phyloP scores from a whole-genome alignment of 2,797 vertebrate genomes.

The Lagocephalus sceleratus region DNA sequence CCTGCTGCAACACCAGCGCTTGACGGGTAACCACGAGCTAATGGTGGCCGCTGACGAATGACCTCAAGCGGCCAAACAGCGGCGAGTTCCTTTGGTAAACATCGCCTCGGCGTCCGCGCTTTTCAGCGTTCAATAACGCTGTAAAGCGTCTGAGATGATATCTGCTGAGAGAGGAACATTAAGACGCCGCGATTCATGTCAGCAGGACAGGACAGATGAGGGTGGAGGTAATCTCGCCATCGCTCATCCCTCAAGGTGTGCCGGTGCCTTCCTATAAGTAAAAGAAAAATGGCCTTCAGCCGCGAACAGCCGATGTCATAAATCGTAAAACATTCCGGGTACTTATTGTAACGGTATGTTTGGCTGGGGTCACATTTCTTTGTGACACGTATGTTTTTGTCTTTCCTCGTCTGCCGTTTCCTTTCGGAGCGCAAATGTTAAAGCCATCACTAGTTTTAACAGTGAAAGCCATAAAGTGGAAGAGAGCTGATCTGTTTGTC shows the following conservation, averaged over 20 bases:
- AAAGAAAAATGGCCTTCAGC: no score
- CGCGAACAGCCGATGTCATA: no score
- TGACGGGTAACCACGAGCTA: no score
- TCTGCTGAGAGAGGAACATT: slow-evolving; percentile 69
- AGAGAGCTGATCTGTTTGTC: background rate
- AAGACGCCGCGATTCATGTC: slow-evolving; percentile 71
- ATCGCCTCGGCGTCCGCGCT: background rate
- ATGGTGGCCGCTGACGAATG: no score
- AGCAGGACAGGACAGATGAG: slow-evolving; percentile 48
- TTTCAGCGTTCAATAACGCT: slow-evolving; percentile 73
- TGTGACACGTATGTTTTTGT: background rate
- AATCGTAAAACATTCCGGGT: no score
- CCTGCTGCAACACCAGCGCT: background rate
- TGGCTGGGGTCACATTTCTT: no score
- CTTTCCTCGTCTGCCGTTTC: no score
- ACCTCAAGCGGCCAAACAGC: no score
- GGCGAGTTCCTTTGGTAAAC: no score
- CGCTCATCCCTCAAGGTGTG: slow-evolving; percentile 1
- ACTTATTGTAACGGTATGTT: no score
- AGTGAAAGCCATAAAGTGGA: background rate
- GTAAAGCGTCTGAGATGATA: slow-evolving; percentile 73
- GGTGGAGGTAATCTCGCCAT: slow-evolving; percentile 44
- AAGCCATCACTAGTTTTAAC: background rate
- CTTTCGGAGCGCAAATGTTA: no score
- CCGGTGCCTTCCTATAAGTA: background rate